Evolutionary conservation across 1,140 invertebrate genomes (phyloP).

Genomic region (Neodiprion virginianus): DNA sequence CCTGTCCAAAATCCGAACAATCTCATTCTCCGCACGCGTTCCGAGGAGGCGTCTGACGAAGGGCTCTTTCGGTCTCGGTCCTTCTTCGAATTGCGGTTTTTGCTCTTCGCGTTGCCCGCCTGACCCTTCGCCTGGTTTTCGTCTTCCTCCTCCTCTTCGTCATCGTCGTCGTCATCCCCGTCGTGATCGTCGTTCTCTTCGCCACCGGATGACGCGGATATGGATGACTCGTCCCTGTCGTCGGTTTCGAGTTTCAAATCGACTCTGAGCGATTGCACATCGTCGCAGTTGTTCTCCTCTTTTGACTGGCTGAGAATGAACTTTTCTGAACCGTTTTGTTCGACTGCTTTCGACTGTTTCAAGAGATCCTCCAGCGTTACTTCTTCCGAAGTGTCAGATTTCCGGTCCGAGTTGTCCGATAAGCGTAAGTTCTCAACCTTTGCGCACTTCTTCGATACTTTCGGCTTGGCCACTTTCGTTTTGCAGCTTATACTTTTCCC

Average conservation of each 20-base stretch:
- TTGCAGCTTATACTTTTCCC: slow-evolving; percentile 36
- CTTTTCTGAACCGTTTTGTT: slow-evolving; percentile 33
- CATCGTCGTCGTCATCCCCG: not conserved
- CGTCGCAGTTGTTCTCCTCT: slow-evolving; percentile 38
- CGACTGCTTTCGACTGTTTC: slow-evolving; percentile 39
- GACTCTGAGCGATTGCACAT: slow-evolving; percentile 32
- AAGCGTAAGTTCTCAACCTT: slow-evolving; percentile 41
- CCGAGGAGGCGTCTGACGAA: slow-evolving; percentile 50
- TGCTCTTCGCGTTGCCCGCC: slow-evolving; percentile 24
- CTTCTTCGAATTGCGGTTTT: slow-evolving; percentile 35
- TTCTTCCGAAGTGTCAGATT: slow-evolving; percentile 43
- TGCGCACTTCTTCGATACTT: slow-evolving; percentile 42
- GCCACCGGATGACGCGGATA: slow-evolving; percentile 3
- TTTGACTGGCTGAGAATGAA: slow-evolving; percentile 28
- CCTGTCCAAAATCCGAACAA: slow-evolving; percentile 69
- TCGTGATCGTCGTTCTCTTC: not conserved
- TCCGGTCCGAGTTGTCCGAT: slow-evolving; percentile 42
- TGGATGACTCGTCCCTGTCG: slow-evolving; percentile 34
- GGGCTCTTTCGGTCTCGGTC: slow-evolving; percentile 42
- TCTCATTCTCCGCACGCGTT: slow-evolving; percentile 59
- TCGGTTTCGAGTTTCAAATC: slow-evolving; percentile 50
- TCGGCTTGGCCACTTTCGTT: slow-evolving; percentile 40
- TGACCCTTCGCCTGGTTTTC: slow-evolving; percentile 39
- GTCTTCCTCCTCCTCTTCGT: slow-evolving; percentile 21
- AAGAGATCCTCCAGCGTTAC: slow-evolving; percentile 43